Evolutionary conservation across 2,113 vertebrate genomes (phyloP), one percentile per base, ranked within the genome.

Genomic region (Cephalopholis sonnerati): DNA sequence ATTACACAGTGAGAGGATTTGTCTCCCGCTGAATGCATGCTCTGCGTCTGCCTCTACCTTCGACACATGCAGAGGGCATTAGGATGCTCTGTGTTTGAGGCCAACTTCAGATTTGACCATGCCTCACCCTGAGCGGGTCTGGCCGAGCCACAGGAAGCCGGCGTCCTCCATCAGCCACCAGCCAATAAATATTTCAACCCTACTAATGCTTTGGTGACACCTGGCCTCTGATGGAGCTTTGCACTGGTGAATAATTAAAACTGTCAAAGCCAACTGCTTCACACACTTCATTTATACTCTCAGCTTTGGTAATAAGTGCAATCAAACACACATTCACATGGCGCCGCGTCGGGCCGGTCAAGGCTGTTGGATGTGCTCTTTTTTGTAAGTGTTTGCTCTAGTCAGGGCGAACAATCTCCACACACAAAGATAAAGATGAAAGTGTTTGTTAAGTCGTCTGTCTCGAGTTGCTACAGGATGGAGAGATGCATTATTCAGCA

Each of bases 211-310:
- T 89, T 84, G 86, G 94, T 93, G 95, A 96, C 96, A 95, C 93
- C 93, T 93, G 83, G 88, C 90, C 85, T 92, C 92, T 90, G 91
- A 94, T 84, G 74, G 92, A 93, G 92, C 92, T 96, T 96, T 96
- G 94, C 93, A 77, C 70, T 83, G 85, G 87, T 97, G 87, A 97
- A 97, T 97, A 96, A 97, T 96, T 97, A 91, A 97, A 92, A 87
- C 68, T 67, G 77, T 94, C 92, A 90, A 90, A 94, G 86, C 72
- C 79, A 80, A 91, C 93, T 95, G 95, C 95, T 95, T 94, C 91
- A 58, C 68, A 9, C 46, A 64, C 78, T 78, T 85, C 65, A 82
- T 89, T 86, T 87, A 73, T 77, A 77, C 72, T 17, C 65, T 20
- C 92, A 95, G 93, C 88, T 57, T 83, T 85, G 79, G 90, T 90